Evolutionary conservation across 2,113 vertebrate genomes (phyloP), one percentile per base, ranked within the genome.

Genomic region (Excalfactoria chinensis): DNA sequence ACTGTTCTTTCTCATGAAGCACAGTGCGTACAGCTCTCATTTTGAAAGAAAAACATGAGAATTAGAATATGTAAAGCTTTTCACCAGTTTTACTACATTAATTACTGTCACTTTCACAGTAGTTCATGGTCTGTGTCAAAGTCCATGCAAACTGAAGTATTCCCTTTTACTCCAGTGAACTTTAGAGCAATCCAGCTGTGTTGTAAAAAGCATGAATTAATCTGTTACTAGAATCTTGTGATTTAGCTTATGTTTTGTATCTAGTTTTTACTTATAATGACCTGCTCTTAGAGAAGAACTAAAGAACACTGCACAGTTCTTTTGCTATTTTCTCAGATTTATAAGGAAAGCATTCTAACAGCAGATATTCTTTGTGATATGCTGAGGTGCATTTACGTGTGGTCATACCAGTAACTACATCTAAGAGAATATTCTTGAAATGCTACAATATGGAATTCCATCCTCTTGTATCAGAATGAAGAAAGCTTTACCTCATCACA

Each of bases 151-250:
- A 19, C 49, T 21, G 74, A 88, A 82, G 22, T 63, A 43, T 25
- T 84, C 64, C 22, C 66, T 86, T 84, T 82, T 68, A n/a, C 30
- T 82, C n/a, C 22, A 21, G 4, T 89, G 89, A 84, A 81, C 80
- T 86, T 88, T 64, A 74, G 77, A 95, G 53, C 48, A 60, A n/a
- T 35, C 18, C 48, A 62, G 8, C 28, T 76, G 5, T 64, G 51
- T 71, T 81, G 46, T 71, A 78, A 88, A 86, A 86, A 28, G 3
- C 17, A 9, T 84, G 71, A 2, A 13, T 94, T 93, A 92, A 88
- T 88, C 37, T 88, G 19, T 89, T 79, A 72, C 63, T 76, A 87
- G 28, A 75, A 9, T 8, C 26, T 76, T 86, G 60, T n/a, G 16
- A 22, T 48, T 48, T 56, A 76, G 7, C 15, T 78, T 40, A 1